Evolutionary conservation across 2,888 invertebrate species (phyloP).

Genomic region (Blera fallax): DNA sequence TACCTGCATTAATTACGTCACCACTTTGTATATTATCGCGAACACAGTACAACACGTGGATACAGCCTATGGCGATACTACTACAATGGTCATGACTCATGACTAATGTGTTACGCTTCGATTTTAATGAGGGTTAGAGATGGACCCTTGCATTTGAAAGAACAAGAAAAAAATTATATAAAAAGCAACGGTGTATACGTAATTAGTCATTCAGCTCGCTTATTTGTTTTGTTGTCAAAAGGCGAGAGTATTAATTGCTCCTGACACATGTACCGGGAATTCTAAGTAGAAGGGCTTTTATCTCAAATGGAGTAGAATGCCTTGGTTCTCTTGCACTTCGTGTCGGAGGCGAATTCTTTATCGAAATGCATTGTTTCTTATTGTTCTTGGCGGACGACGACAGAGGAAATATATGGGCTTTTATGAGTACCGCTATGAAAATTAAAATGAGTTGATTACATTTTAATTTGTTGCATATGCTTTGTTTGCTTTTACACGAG

Average conservation of each 20-base stretch:
- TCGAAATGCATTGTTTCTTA: slow-evolving; percentile 40
- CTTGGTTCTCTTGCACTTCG: slow-evolving; percentile 6
- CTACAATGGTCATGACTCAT: slow-evolving; percentile 27
- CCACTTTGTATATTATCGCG: slow-evolving; percentile 72
- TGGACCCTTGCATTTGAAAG: slow-evolving; percentile 12
- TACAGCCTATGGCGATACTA: slow-evolving; percentile 4
- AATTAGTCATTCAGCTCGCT: slow-evolving; percentile 63
- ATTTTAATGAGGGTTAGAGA: slow-evolving; percentile 52
- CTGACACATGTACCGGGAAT: slow-evolving; percentile 38
- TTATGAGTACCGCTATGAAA: slow-evolving; percentile 44
- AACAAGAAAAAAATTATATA: neutral
- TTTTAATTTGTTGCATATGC: slow-evolving; percentile 25
- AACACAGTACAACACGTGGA: slow-evolving; percentile 38
- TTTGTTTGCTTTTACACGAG: slow-evolving; percentile 23
- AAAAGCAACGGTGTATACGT: slow-evolving; percentile 25
- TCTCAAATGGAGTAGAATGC: slow-evolving; percentile 13
- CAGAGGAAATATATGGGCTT: slow-evolving; percentile 14
- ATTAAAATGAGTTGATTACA: slow-evolving; percentile 43
- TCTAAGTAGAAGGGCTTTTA: slow-evolving; percentile 24
- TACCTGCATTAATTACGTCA: slow-evolving; percentile 79
- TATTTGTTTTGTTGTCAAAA: slow-evolving; percentile 56
- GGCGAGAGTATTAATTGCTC: slow-evolving; percentile 50
- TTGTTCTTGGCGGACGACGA: neutral
- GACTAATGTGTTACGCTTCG: slow-evolving; percentile 61
- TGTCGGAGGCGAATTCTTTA: slow-evolving; percentile 22